These are phyloP conservation scores for Prinia subflava DNA, from an alignment of 2,113 vertebrate genomes.

Conservation along the genomic window DNA sequence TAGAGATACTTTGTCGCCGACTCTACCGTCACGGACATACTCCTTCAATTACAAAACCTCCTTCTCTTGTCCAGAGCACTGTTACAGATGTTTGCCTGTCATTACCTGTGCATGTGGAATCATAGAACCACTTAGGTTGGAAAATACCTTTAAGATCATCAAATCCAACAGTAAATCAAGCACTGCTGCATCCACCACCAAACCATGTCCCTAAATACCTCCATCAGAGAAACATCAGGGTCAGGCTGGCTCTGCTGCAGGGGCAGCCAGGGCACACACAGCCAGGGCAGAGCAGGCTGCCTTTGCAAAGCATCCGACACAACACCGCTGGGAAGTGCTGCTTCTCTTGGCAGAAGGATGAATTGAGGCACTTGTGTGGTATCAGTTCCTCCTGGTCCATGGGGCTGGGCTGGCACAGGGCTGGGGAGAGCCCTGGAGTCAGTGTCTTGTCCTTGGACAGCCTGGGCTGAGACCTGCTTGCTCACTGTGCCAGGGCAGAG, in stretches of 20 bases:
- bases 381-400: neutral
- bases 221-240: neutral
- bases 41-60: neutral
- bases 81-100: neutral
- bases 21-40: no score
- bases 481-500: accelerated
- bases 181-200: neutral
- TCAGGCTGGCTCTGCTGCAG: neutral
- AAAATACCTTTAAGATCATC: neutral
- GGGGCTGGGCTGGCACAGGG: neutral
- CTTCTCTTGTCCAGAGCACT: neutral
- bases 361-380: accelerated
- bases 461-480: neutral
- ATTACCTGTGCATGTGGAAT: accelerated
- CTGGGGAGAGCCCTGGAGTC: neutral
- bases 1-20: no score
- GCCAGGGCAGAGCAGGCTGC: neutral
- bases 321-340: no score
- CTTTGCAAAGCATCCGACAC: neutral
- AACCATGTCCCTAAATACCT: neutral
- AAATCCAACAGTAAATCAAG: neutral
- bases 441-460: neutral
- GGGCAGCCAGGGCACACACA: neutral
- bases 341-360: neutral
- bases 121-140: neutral